These are phyloP conservation scores for Scaptomyza pallida DNA, from an alignment of 1,140 invertebrate genomes.

Conservation along the genomic window DNA sequence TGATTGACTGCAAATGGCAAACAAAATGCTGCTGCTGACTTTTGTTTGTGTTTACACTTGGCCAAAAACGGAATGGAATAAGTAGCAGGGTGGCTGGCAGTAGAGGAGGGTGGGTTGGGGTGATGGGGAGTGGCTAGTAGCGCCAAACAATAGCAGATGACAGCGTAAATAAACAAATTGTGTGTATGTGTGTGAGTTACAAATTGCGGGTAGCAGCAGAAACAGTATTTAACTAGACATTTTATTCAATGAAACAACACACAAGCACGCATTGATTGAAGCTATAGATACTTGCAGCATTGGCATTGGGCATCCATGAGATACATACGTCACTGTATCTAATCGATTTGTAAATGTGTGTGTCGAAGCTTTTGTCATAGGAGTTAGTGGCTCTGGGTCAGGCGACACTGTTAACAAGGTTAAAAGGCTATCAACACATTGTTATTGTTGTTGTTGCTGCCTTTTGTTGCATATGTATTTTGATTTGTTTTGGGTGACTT, in stretches of 20 bases:
- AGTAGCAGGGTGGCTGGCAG: not conserved
- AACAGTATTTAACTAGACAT: conserved; percentile 68
- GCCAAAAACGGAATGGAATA: conserved; percentile 7
- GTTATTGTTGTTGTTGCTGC: not conserved
- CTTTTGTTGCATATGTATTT: conserved; percentile 32
- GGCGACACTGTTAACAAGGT: not conserved
- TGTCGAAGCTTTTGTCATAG: conserved; percentile 6
- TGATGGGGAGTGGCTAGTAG: conserved; percentile 17
- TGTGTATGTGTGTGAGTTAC: conserved; percentile 57
- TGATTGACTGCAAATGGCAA: conserved; percentile 72
- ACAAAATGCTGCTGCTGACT: conserved; percentile 49
- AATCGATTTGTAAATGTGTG: conserved; percentile 52
- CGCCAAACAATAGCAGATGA: conserved; percentile 69
- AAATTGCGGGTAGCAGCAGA: conserved; percentile 62
- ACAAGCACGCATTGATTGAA: conserved; percentile 21
- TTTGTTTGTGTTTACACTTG: conserved; percentile 24
- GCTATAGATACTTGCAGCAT: conserved; percentile 16
- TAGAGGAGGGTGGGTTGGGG: not conserved
- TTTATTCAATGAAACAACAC: conserved; percentile 65
- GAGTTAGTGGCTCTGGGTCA: not conserved
- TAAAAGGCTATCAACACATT: not conserved
- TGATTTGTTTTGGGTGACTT: conserved; percentile 24
- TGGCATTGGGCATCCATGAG: conserved; percentile 44
- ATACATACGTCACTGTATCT: conserved; percentile 51
- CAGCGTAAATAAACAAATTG: conserved; percentile 74